Base-by-base conservation (phyloP, 2,888 invertebrate genomes). In the Clusia tigrina region DNA sequence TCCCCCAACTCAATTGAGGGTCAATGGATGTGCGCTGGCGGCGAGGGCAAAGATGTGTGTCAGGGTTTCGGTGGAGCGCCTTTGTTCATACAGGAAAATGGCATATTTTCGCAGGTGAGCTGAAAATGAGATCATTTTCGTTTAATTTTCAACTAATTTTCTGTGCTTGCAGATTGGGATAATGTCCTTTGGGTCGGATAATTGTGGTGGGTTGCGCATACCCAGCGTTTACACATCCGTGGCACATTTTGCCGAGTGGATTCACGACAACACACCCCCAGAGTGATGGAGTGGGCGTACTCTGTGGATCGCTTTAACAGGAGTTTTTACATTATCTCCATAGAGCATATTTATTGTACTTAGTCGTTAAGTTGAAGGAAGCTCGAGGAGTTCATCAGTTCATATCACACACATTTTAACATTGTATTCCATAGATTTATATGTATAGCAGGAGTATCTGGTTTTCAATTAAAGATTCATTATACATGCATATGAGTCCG, bases 31-130 rank as follows among this genome's bases (percentile, higher is more conserved):
- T 92, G 92, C 71, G 91, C 90, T 0, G 93, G 93, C 0, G 92
- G 91, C 0, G 90, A 91, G 68, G 89, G 89, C 17, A 88, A 87
- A 68, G 92, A 92, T 77, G 92, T 92, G 0, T 93, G 93, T 69
- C 89, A 91, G 10, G 92, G 92, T 3, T 93, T 91, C 72, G 92
- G 91, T 2, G 93, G 93, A 2, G 90, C 92, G 0, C 92, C 93
- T 0, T 81, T 93, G 2, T 79, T 92, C 58, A 81, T 89, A 1
- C 86, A 85, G 64, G 87, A 89, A 69, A 87, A 88, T 67, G 88
- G 88, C 23, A 86, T 86, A 42, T 87, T 87, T 79, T 87, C 88
- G 59, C 89, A 91, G 87, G 91, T 91, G 63, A 58, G 26, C 20
- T 37, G 20, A 18, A 32, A 58, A 1, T n/a, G n/a, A n/a, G n/a